Evolutionary conservation across 2,888 invertebrate genomes (phyloP).

Genomic region (Ceratothoa steindachneri): DNA sequence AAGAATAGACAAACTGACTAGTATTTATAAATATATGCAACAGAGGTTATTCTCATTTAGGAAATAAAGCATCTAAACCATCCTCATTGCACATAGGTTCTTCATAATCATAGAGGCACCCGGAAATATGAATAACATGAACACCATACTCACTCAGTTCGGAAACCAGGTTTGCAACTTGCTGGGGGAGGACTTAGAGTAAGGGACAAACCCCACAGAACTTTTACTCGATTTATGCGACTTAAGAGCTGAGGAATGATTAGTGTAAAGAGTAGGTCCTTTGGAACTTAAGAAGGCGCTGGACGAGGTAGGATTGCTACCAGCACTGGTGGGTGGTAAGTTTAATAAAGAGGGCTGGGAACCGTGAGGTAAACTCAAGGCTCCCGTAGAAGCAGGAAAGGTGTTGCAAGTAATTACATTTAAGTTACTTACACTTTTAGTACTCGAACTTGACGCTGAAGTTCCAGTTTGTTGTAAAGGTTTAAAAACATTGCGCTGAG

Average conservation of each 20-base stretch:
- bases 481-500: slow-evolving; percentile 36
- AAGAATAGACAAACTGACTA: not conserved
- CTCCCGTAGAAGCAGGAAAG: not conserved
- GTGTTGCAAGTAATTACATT: not conserved
- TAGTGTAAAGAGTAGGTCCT: not conserved
- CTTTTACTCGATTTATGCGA: not conserved
- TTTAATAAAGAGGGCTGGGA: not conserved
- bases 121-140: not conserved
- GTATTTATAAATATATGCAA: not conserved
- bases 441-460: not conserved
- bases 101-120: slow-evolving; percentile 2
- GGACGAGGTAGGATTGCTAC: not conserved
- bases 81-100: slow-evolving; percentile 5
- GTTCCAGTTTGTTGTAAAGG: slow-evolving; percentile 36
- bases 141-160: not conserved
- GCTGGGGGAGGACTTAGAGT: not conserved
- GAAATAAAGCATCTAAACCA: not conserved
- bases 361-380: not conserved
- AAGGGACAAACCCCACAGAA: not conserved
- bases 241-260: not conserved
- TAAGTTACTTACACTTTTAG: not conserved
- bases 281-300: not conserved
- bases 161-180: not conserved
- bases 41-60: not conserved
- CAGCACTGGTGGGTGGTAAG: not conserved